Base-by-base conservation (phyloP, 2,888 invertebrate species). In the Chesias legatella region DNA sequence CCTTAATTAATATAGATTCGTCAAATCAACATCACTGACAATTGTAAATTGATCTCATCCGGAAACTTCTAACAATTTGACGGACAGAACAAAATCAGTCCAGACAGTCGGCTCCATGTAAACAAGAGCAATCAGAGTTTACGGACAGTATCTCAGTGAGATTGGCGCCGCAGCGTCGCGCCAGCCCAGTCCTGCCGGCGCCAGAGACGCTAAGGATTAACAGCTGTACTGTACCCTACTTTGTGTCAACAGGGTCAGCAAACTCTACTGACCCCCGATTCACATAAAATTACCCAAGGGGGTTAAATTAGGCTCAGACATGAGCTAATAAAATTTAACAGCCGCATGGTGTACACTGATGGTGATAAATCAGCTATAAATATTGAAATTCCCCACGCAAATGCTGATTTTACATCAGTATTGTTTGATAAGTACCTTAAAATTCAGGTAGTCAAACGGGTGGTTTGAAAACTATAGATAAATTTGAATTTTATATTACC, bases 151-250 rank as follows among this genome's bases (percentile, higher is more conserved):
- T 31, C 25, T 20, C 23, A 29, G 45, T 50, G 52, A 47, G 39
- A 37, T 38, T 27, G 82, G 79, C 81, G 82, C 79, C 82, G 33
- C 17, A 10, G 39, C 32, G 82, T 68, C 80, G 74, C 72, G 77
- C 50, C 77, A 56, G 27, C 32, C 56, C 63, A 80, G 79, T 67
- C 79, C 58, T 43, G 40, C 42, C 56, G 83, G 79, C 82, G 79
- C 79, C 80, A 50, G 53, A 63, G 56, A 56, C 58, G 60, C 56
- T 63, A 59, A 63, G 45, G 41, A 43, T 47, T 63, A 60, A 64
- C 72, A 68, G 65, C 68, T 69, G 67, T 55, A 54, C 68, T 69
- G 67, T 55, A 54, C 50, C 48, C 45, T 17, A 40, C 40, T 47
- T 37, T 30, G 41, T 59, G 56, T 58, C 64, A 63, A 61, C 59